phyloP scores from a whole-genome alignment of 2,888 invertebrate genomes.

The Bhutanitis thaidina region DNA sequence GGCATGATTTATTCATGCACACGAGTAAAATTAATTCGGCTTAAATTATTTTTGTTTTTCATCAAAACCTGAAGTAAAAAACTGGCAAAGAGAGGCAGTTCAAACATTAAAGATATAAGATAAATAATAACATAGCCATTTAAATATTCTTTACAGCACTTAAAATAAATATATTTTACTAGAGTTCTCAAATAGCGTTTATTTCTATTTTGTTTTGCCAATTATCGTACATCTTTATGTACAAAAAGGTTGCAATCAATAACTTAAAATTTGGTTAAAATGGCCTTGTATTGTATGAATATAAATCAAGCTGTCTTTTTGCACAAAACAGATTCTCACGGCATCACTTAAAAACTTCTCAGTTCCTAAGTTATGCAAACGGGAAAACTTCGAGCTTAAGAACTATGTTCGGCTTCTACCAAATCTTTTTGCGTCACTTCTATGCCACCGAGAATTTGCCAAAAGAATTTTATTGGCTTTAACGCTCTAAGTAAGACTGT shows the following conservation, averaged over 20 bases:
- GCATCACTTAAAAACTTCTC: conserved; percentile 57
- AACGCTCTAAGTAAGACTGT: conserved; percentile 1
- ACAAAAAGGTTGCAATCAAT: conserved; percentile 9
- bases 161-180: no score
- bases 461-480: conserved; percentile 17
- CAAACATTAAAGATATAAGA: no score
- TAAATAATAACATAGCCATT: no score
- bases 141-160: no score
- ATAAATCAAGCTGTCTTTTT: conserved; percentile 15
- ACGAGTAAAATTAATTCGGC: no score
- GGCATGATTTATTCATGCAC: no score
- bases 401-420: conserved; percentile 59
- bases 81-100: no score
- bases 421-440: conserved; percentile 68
- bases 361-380: conserved; percentile 68
- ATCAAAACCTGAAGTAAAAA: no score
- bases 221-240: no score
- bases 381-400: conserved; percentile 66
- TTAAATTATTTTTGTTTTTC: no score
- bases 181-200: no score
- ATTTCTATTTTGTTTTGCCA: no score
- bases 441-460: conserved; percentile 39
- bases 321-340: conserved; percentile 42
- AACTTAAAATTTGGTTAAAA: conserved; percentile 4
- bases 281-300: conserved; percentile 18